phyloP scores from a whole-genome alignment of 2,113 vertebrate species.

The Nibea albiflora region DNA sequence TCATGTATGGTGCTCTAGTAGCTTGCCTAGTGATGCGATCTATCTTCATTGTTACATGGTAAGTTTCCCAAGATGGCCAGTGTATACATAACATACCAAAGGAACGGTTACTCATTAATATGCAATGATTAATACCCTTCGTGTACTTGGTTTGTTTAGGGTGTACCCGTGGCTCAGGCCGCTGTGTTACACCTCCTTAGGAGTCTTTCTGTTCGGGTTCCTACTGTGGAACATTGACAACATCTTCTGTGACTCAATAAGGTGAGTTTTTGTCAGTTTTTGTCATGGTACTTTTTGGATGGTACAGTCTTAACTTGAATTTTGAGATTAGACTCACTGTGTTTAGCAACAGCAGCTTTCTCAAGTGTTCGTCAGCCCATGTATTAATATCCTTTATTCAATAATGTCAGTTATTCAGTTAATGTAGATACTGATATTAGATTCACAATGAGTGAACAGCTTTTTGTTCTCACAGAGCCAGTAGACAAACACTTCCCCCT shows the following conservation, averaged over 20 bases:
- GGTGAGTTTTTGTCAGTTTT: constrained; percentile 78
- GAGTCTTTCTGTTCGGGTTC: constrained; percentile 94
- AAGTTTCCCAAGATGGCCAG: constrained; percentile 70
- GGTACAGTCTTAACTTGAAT: too few species aligned
- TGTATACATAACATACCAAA: background rate
- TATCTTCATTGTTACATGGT: constrained; percentile 98
- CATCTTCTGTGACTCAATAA: constrained; percentile 93
- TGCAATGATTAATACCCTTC: background rate
- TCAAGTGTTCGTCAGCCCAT: too few species aligned
- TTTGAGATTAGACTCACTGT: too few species aligned
- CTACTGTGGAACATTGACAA: constrained; percentile 98
- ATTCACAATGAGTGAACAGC: background rate
- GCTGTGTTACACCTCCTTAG: constrained; percentile 92
- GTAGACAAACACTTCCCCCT: constrained; percentile 88
- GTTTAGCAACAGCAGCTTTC: too few species aligned
- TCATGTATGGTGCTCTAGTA: constrained; percentile 96
- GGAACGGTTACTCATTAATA: background rate
- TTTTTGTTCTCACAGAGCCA: constrained; percentile 79
- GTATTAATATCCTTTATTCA: too few species aligned
- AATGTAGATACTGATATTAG: too few species aligned
- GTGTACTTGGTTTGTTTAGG: constrained; percentile 78
- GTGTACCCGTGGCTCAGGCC: constrained; percentile 95
- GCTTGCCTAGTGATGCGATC: constrained; percentile 92
- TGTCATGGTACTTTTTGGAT: background rate
- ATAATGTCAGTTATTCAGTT: too few species aligned